These are phyloP conservation scores for Botia almorhae DNA, from an alignment of 2,797 vertebrate species.

Conservation along the genomic window DNA sequence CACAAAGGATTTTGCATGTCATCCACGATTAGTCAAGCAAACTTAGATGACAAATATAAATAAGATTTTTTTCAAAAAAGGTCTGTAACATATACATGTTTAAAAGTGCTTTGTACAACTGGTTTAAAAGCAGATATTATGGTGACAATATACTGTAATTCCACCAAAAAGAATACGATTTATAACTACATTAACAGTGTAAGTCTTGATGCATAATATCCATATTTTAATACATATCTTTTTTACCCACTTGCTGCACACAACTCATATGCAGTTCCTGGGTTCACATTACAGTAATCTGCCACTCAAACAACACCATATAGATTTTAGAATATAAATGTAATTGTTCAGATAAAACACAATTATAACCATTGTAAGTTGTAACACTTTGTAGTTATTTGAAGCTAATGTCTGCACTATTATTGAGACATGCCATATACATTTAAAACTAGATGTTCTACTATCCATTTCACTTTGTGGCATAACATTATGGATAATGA, in stretches of 20 bases:
- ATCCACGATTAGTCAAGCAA: conserved; percentile 19
- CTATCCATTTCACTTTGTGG: background rate
- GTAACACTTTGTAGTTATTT: background rate
- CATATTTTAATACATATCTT: no score
- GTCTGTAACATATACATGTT: background rate
- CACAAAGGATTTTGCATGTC: conserved; percentile 22
- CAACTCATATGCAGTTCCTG: background rate
- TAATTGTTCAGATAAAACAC: background rate
- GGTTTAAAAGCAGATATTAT: background rate
- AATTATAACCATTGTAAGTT: background rate
- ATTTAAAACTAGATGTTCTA: background rate
- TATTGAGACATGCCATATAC: background rate
- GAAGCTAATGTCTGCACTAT: background rate
- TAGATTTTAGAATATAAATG: background rate
- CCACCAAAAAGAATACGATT: background rate
- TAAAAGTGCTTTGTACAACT: background rate
- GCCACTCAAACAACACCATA: background rate
- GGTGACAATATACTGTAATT: background rate
- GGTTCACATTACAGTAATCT: background rate
- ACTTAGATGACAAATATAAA: conserved; percentile 26
- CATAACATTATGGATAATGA: conserved; percentile 15
- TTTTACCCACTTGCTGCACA: no score
- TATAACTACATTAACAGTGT: no score
- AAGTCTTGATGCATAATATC: no score
- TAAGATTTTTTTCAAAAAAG: conserved; percentile 19